These are phyloP conservation scores for Thamnaconus septentrionalis DNA, from an alignment of 2,113 vertebrate species.

Conservation along the genomic window DNA sequence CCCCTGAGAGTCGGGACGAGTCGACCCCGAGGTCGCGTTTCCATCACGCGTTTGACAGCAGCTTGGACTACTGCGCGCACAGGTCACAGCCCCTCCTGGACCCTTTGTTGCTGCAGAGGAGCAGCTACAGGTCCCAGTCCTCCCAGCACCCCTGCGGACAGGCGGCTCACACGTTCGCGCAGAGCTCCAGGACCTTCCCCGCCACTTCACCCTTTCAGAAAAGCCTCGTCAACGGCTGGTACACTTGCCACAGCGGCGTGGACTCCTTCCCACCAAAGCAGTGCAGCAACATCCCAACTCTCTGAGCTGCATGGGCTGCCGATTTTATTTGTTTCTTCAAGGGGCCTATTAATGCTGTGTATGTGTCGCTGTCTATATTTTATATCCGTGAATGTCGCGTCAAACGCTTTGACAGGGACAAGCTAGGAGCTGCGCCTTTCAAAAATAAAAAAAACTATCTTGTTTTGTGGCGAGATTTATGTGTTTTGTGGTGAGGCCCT, in stretches of 20 bases:
- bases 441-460: slow-evolving; percentile 2
- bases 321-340: slow-evolving; percentile 13
- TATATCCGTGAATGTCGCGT: slow-evolving; percentile 51
- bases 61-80: slow-evolving; percentile 74
- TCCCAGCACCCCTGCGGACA: slow-evolving; percentile 71
- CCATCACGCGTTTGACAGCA: slow-evolving; percentile 76
- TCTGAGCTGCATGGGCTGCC: slow-evolving; percentile 36
- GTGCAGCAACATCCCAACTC: slow-evolving; percentile 66
- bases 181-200: slow-evolving; percentile 70
- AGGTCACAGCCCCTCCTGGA: slow-evolving; percentile 76
- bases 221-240: slow-evolving; percentile 77
- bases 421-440: slow-evolving; percentile 38
- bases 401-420: slow-evolving; percentile 34
- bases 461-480: slow-evolving; percentile 50
- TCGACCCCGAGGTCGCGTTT: slow-evolving; percentile 74
- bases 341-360: slow-evolving; percentile 14
- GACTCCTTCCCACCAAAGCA: slow-evolving; percentile 73
- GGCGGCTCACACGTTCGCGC: slow-evolving; percentile 64
- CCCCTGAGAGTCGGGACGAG: slow-evolving; percentile 72
- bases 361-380: slow-evolving; percentile 35
- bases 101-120: slow-evolving; percentile 75
- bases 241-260: slow-evolving; percentile 76
- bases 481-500: slow-evolving; percentile 47
- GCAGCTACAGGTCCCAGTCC: slow-evolving; percentile 72
- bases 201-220: slow-evolving; percentile 74